Base-by-base conservation (phyloP, 2,888 invertebrate species). In the Sminthurides aquaticus region DNA sequence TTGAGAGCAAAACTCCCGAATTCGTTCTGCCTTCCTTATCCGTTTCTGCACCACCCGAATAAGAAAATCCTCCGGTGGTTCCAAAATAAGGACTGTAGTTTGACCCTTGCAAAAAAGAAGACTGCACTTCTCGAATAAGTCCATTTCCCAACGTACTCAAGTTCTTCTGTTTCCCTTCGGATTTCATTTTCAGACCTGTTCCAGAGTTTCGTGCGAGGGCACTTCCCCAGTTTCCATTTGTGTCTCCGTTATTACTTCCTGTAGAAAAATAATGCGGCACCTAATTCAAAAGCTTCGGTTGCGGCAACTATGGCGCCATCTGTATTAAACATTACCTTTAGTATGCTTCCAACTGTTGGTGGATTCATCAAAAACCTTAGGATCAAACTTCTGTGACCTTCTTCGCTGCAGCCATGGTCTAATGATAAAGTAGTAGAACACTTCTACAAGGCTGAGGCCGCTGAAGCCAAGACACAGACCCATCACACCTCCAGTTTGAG, bases 391-490 rank as follows among this genome's bases (percentile, higher is more conserved):
- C n/a, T n/a, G 43, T 34, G 5, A 5, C 43, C 43, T 5, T 34
- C 43, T 34, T 34, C 43, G 5, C 15, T 34, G 43, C 43, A 5
- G 15, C 43, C 43, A 34, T 11, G 43, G 43, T 15, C 43, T 34
- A 34, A 34, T 34, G 15, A 34, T 34, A 34, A 34, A 34, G 15
- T 34, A 34, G 43, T 34, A 34, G 43, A 34, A 34, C 8, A 34
- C 43, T 34, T 34, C 43, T 34, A 34, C 43, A 0, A 71, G 43
- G 27, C 68, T 69, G 2, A 71, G 61, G 11, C 65, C 59, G 26
- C 66, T 67, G 55, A 71, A 71, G 0, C 70, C 71, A 34, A 70
- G 49, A 25, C 69, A 70, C 0, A 70, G 64, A 22, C 69, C 64
- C 1, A 71, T 55, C 1, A 71, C 54, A 2, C 70, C 71, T n/a